Conservation (phyloP, 1,140 invertebrate species). For the Trichonephila clavipes region DNA sequence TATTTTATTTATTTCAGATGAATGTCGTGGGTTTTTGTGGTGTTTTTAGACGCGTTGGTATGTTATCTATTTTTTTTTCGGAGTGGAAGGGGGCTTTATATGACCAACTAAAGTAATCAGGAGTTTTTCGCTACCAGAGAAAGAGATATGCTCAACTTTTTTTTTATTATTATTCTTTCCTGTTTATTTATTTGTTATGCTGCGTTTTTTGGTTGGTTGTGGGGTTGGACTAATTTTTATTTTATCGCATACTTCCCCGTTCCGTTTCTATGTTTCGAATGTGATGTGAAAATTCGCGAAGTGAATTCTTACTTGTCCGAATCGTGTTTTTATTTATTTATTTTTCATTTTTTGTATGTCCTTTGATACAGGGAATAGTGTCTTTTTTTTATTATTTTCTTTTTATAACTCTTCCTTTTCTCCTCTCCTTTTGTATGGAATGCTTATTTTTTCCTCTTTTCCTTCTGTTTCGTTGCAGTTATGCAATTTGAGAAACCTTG, state of each 20-base stretch:
- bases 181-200: neutral
- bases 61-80: slow-evolving; percentile 41
- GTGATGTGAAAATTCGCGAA: slow-evolving; percentile 51
- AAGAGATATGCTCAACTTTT: neutral
- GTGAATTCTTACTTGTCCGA: slow-evolving; percentile 22
- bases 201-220: neutral
- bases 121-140: slow-evolving; percentile 33
- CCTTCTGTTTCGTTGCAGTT: neutral
- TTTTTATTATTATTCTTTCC: slow-evolving; percentile 4
- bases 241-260: slow-evolving; percentile 15
- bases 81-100: slow-evolving; percentile 9
- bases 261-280: neutral
- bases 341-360: neutral
- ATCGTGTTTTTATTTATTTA: neutral
- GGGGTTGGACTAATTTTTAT: slow-evolving; percentile 54
- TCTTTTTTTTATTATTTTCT: neutral
- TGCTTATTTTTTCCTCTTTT: neutral
- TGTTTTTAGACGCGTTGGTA: slow-evolving; percentile 42
- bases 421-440: neutral
- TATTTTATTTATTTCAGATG: slow-evolving; percentile 73
- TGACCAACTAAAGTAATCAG: slow-evolving; percentile 72
- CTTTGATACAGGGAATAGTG: neutral
- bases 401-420: neutral
- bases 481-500: neutral
- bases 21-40: slow-evolving; percentile 25